A percentile compares a stretch with the other conserved stretches of the same genome.
These are phyloP conservation scores for Pantherophis vulpinus DNA, from an alignment of 2,797 vertebrate genomes.

Conservation along the genomic window DNA sequence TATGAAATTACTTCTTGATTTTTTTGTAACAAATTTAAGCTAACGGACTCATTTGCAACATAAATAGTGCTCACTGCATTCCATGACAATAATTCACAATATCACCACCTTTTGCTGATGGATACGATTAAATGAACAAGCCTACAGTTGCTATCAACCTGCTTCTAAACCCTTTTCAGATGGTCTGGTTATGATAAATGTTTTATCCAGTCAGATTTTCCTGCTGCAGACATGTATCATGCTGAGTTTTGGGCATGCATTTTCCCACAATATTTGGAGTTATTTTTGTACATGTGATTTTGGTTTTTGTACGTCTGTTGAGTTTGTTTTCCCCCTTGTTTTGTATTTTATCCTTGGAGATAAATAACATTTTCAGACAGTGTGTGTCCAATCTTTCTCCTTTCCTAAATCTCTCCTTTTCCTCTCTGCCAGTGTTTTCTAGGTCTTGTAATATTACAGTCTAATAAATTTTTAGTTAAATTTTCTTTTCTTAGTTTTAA, in stretches of 20 bases:
- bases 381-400: neutral
- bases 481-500: neutral
- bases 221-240: neutral
- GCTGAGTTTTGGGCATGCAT: neutral
- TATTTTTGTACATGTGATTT: neutral
- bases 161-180: neutral
- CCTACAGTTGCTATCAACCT: neutral
- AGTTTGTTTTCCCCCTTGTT: neutral
- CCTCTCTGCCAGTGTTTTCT: neutral
- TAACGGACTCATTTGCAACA: neutral
- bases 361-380: neutral
- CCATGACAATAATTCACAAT: neutral
- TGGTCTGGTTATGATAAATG: neutral
- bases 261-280: neutral
- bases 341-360: neutral
- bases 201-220: neutral
- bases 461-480: neutral
- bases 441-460: neutral
- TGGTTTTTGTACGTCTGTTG: neutral
- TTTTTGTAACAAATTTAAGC: neutral
- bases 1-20: neutral
- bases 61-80: neutral
- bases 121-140: neutral
- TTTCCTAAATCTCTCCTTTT: neutral
- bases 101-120: neutral